These are phyloP conservation scores for Drosophila pseudoananassae DNA, from an alignment of 1,140 invertebrate genomes.

Conservation along the genomic window DNA sequence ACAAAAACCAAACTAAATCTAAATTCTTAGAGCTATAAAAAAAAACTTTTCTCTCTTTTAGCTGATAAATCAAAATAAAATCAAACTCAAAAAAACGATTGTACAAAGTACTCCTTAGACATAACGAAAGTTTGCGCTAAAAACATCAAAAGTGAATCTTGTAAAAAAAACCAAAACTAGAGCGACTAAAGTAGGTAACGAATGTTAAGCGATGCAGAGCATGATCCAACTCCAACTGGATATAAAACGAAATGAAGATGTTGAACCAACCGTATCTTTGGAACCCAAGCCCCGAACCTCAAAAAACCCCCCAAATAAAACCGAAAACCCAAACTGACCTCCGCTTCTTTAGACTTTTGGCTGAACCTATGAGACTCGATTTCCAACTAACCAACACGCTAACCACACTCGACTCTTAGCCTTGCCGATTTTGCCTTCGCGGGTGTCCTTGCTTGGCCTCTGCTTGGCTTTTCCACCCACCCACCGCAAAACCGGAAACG, in stretches of 20 bases:
- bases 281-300: constrained; percentile 33
- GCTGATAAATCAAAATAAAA: constrained; percentile 61
- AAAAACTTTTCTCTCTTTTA: constrained; percentile 68
- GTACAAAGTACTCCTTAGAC: constrained; percentile 67
- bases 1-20: constrained; percentile 43
- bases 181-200: constrained; percentile 72
- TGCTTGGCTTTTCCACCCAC: constrained; percentile 25
- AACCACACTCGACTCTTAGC: constrained; percentile 28
- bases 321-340: constrained; percentile 35
- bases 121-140: constrained; percentile 43
- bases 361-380: constrained; percentile 62
- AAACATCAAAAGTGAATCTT: constrained; percentile 59
- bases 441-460: constrained; percentile 33
- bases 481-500: constrained; percentile 9
- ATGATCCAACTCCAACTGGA: constrained; percentile 65
- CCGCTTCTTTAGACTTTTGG: constrained; percentile 69
- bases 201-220: constrained; percentile 58
- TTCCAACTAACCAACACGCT: constrained; percentile 31
- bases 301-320: constrained; percentile 16
- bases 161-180: constrained; percentile 71
- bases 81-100: constrained; percentile 45
- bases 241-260: constrained; percentile 37
- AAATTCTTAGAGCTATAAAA: constrained; percentile 57
- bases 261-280: constrained; percentile 37
- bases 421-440: constrained; percentile 8